These are phyloP conservation scores for Girardinichthys multiradiatus DNA, from an alignment of 2,113 vertebrate genomes.

Conservation along the genomic window DNA sequence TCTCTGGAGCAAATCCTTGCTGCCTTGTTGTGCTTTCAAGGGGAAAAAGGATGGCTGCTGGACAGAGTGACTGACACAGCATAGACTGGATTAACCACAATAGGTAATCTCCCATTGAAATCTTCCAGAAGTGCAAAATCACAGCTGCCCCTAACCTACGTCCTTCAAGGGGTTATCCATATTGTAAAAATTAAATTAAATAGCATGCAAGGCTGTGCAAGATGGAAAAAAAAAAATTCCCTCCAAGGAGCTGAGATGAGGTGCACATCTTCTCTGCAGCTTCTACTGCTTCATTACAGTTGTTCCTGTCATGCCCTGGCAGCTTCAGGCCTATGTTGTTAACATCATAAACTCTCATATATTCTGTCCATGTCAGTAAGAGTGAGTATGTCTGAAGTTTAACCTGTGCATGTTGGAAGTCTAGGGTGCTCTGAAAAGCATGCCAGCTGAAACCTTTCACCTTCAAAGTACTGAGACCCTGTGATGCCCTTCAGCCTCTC, in stretches of 20 bases:
- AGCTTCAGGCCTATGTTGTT: constrained; percentile 45
- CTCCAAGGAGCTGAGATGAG: constrained; percentile 33
- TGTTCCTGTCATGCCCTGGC: constrained; percentile 33
- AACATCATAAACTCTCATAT: constrained; percentile 44
- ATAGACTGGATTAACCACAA: constrained; percentile 57
- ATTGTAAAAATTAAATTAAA: constrained; percentile 27
- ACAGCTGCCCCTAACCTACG: constrained; percentile 54
- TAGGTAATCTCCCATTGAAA: constrained; percentile 61
- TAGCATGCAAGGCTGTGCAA: constrained; percentile 16
- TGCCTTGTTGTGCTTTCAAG: constrained; percentile 62
- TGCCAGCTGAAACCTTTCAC: constrained; percentile 41
- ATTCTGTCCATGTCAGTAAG: constrained; percentile 32
- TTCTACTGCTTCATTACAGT: constrained; percentile 38
- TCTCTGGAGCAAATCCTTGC: constrained; percentile 65
- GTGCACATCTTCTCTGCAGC: constrained; percentile 44
- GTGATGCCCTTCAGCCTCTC: constrained; percentile 13
- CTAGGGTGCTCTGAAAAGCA: constrained; percentile 15
- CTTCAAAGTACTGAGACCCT: constrained; percentile 38
- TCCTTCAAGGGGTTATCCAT: constrained; percentile 56
- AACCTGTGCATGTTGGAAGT: constrained; percentile 12
- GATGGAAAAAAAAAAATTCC: constrained; percentile 34
- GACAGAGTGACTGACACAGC: constrained; percentile 65
- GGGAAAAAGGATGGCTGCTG: constrained; percentile 46
- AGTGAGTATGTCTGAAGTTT: constrained; percentile 31
- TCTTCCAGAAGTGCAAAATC: constrained; percentile 55